phyloP scores from a whole-genome alignment of 92 coral and sea anemone genomes.

The Montipora capitata region DNA sequence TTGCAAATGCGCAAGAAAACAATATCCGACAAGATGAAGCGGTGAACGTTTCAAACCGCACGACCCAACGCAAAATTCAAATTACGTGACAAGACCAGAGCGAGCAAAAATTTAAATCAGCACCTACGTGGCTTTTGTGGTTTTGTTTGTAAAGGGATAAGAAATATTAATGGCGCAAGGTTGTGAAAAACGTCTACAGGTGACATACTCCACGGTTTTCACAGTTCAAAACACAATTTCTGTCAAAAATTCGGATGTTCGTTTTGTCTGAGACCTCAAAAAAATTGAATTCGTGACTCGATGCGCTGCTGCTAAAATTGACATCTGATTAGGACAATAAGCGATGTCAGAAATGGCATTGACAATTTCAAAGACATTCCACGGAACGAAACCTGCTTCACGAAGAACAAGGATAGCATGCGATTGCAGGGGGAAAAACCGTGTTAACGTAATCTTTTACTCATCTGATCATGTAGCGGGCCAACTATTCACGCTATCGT shows the following conservation, averaged over 20 bases:
- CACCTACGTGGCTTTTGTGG: slow-evolving; percentile 60
- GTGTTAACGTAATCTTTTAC: slow-evolving; percentile 20
- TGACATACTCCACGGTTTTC: background rate
- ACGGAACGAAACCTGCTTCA: slow-evolving; percentile 23
- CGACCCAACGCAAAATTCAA: slow-evolving; percentile 34
- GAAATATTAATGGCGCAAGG: slow-evolving; percentile 37
- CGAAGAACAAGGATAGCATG: slow-evolving; percentile 26
- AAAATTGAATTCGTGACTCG: slow-evolving; percentile 13
- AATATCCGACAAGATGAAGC: no score
- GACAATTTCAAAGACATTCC: slow-evolving; percentile 54
- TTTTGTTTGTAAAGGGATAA: slow-evolving; percentile 50
- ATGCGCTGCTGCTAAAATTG: background rate
- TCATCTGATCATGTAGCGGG: slow-evolving; percentile 14
- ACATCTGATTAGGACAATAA: slow-evolving; percentile 38
- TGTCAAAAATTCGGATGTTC: background rate
- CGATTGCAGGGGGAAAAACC: background rate
- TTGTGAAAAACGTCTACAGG: slow-evolving; percentile 9
- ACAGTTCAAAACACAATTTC: background rate
- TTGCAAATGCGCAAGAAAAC: background rate
- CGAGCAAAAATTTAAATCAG: slow-evolving; percentile 27
- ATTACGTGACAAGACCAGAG: slow-evolving; percentile 51
- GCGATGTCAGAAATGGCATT: slow-evolving; percentile 53
- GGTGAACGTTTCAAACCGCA: slow-evolving; percentile 6
- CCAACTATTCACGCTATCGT: slow-evolving; percentile 44
- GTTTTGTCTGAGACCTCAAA: background rate